A percentile compares a stretch with the other conserved stretches of the same genome.
Evolutionary conservation across 1,140 invertebrate genomes (phyloP).

Genomic region (Marisa cornuarietis): DNA sequence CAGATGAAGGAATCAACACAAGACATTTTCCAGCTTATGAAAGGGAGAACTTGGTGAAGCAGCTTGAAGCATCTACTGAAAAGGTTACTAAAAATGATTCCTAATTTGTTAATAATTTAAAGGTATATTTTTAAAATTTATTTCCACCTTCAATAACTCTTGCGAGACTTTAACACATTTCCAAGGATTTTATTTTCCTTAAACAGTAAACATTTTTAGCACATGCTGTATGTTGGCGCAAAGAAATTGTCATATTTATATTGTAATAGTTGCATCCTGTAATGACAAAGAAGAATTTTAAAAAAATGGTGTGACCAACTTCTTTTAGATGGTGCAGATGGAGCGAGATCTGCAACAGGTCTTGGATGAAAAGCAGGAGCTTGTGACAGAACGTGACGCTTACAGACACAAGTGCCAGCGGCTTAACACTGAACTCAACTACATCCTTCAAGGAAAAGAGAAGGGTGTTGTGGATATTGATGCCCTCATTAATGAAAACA

Average conservation of each 20-base stretch:
- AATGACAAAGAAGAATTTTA: too few relatives aligned
- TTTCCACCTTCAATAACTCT: not conserved
- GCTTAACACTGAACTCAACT: constrained; percentile 83
- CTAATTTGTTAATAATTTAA: not conserved
- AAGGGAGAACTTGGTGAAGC: constrained; percentile 76
- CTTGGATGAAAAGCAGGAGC: constrained; percentile 87
- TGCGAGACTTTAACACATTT: too few relatives aligned
- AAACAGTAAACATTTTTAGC: too few relatives aligned
- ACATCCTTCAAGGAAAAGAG: constrained; percentile 73
- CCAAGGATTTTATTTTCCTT: too few relatives aligned
- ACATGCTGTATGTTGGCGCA: too few relatives aligned
- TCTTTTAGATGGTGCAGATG: constrained; percentile 72
- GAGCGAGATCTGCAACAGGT: constrained; percentile 79
- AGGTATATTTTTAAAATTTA: not conserved
- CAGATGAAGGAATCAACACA: constrained; percentile 63
- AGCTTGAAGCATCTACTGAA: constrained; percentile 75
- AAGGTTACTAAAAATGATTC: constrained; percentile 66
- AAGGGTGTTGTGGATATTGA: constrained; percentile 80
- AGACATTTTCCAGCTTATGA: constrained; percentile 67
- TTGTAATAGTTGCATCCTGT: too few relatives aligned
- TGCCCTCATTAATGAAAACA: constrained; percentile 83
- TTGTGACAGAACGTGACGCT: constrained; percentile 83
- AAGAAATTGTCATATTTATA: too few relatives aligned
- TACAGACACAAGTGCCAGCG: constrained; percentile 86
- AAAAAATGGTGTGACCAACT: not conserved